Evolutionary conservation across 2,888 invertebrate genomes (phyloP), one percentile per base, ranked within the genome.

Genomic region (Tineola bisselliella): DNA sequence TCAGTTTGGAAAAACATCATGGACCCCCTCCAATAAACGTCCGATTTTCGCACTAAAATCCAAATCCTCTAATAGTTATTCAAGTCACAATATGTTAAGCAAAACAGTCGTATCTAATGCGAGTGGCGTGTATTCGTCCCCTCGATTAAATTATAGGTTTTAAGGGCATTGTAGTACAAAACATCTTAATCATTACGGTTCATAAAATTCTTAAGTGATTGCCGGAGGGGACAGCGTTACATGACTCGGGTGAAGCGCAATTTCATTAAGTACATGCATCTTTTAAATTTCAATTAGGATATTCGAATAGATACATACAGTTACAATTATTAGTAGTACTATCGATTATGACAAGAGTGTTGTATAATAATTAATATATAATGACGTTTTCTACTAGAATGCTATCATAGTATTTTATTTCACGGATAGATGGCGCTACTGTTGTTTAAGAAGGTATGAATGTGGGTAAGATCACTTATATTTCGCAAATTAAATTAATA

Each of bases 181-280:
- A 82, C 82, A 86, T 87, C 87, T 86, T 86, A 84, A 87, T 87
- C 82, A 84, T 81, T 81, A 77, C 84, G 84, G 74, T 78, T 82
- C 84, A 86, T 87, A 86, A 83, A 86, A 78, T 80, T 79, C 79
- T 81, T 87, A 84, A 87, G 87, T 87, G 86, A 86, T 87, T 87
- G 79, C 81, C 65, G 64, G 65, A 67, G 72, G 80, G 74, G 79
- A 70, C 73, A 68, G 72, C 25, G 70, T 80, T 77, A 80, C 80
- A 79, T 84, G 82, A 76, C 31, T 73, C 15, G 48, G 48, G 8
- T n/a, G 2, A 54, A 54, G 5, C 70, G 71, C 70, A 74, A 82
- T 81, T 82, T 81, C 82, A 86, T 84, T 84, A 54, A 54, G 19
- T 54, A 54, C 38, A 48, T 48, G 15, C 48, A 18, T 48, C 48